A percentile compares a stretch with the other conserved stretches of the same genome.
phyloP scores from a whole-genome alignment of 2,888 invertebrate species.

The Eristalis intricaria region DNA sequence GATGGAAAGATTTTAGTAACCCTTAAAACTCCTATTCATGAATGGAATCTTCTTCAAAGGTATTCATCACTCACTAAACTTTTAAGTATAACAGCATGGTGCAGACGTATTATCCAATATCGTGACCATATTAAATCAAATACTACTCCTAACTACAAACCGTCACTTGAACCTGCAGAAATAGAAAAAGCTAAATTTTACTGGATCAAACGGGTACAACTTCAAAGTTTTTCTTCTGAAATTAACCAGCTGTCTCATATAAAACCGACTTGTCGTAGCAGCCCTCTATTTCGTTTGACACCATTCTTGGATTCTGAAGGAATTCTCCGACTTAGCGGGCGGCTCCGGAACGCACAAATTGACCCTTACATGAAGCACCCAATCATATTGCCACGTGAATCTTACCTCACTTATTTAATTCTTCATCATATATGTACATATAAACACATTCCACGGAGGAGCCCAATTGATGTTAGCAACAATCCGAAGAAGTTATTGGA shows the following conservation, averaged over 20 bases:
- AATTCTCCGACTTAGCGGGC: constrained; percentile 57
- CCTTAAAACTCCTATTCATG: neutral
- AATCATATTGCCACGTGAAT: constrained; percentile 45
- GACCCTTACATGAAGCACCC: constrained; percentile 46
- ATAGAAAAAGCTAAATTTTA: constrained; percentile 20
- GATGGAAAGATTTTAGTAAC: constrained; percentile 30
- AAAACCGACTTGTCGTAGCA: neutral
- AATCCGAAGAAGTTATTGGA: constrained; percentile 45
- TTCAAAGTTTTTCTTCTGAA: constrained; percentile 20
- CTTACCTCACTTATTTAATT: constrained; percentile 18
- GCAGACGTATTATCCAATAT: constrained; percentile 13
- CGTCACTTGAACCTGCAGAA: constrained; percentile 14
- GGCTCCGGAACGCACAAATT: constrained; percentile 49
- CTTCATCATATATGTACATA: constrained; percentile 25
- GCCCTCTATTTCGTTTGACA: constrained; percentile 21
- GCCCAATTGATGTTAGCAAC: constrained; percentile 51
- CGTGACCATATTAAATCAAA: neutral
- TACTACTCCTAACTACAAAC: neutral
- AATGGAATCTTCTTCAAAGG: constrained; percentile 18
- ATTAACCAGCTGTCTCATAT: constrained; percentile 15
- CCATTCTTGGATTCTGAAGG: constrained; percentile 53
- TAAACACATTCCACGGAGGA: constrained; percentile 45
- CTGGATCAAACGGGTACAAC: constrained; percentile 22
- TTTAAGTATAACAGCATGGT: constrained; percentile 29
- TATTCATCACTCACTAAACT: constrained; percentile 25